Evolutionary conservation across 2,888 invertebrate species (phyloP).

Genomic region (Cosmia trapezina): DNA sequence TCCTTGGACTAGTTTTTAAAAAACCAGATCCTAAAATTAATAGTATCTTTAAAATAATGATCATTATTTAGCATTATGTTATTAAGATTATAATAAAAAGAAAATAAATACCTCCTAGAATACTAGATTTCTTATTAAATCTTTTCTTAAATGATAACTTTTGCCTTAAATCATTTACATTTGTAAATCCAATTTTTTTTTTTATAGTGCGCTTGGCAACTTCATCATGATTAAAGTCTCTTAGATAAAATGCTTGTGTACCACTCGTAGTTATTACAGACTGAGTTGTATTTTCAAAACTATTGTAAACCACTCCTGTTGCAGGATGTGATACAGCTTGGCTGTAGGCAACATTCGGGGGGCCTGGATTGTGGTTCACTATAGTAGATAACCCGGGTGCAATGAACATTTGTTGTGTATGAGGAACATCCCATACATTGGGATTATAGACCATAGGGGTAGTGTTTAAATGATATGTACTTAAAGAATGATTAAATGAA

Average conservation of each 20-base stretch:
- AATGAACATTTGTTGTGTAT: constrained; percentile 48
- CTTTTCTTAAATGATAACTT: constrained; percentile 64
- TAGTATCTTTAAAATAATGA: not conserved
- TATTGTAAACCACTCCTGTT: constrained; percentile 20
- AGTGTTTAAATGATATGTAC: constrained; percentile 40
- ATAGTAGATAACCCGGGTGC: constrained; percentile 48
- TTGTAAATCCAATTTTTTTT: constrained; percentile 15
- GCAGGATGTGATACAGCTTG: constrained; percentile 20
- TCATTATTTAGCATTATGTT: not conserved
- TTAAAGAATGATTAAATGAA: constrained; percentile 37
- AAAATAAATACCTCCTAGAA: constrained; percentile 52
- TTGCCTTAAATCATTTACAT: constrained; percentile 67
- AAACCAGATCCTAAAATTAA: constrained; percentile 30
- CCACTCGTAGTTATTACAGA: not conserved
- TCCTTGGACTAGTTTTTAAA: not conserved
- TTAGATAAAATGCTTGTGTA: constrained; percentile 10
- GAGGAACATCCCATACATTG: constrained; percentile 65
- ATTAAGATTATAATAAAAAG: not conserved
- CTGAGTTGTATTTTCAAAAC: constrained; percentile 20
- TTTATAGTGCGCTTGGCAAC: not conserved
- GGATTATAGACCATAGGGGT: constrained; percentile 56
- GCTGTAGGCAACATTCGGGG: constrained; percentile 40
- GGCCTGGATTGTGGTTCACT: constrained; percentile 52
- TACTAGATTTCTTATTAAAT: constrained; percentile 40
- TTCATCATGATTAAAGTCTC: constrained; percentile 25